phyloP scores from a whole-genome alignment of 2,888 invertebrate species.

The Drepanosiphum platanoidis region DNA sequence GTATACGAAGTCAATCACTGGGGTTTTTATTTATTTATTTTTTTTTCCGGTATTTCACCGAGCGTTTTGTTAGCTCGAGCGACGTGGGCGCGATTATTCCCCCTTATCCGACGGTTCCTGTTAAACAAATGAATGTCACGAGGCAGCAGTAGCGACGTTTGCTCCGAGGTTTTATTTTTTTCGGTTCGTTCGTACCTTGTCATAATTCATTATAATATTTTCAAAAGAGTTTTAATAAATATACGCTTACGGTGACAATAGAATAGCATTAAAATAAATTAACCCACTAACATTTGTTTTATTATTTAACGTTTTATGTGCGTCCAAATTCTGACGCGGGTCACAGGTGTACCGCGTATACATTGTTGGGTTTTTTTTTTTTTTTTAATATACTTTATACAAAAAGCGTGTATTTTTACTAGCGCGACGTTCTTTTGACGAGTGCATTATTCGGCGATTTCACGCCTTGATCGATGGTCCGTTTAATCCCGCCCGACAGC shows the following conservation, averaged over 20 bases:
- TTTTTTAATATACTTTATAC: not conserved
- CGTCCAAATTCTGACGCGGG: not conserved
- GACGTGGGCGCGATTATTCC: constrained; percentile 53
- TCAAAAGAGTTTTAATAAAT: constrained; percentile 11
- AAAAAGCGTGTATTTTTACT: not conserved
- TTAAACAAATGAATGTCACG: constrained; percentile 50
- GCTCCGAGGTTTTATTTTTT: not conserved
- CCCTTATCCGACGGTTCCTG: constrained; percentile 47
- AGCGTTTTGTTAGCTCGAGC: constrained; percentile 24
- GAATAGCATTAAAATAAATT: constrained; percentile 52
- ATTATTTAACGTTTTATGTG: not conserved
- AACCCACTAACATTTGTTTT: constrained; percentile 20
- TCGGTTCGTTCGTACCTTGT: constrained; percentile 21
- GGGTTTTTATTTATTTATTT: not conserved
- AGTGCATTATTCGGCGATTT: not conserved
- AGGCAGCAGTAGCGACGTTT: constrained; percentile 20
- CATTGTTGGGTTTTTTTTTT: not conserved
- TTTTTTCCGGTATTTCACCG: constrained; percentile 16
- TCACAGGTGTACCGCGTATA: not conserved
- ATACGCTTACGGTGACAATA: constrained; percentile 23
- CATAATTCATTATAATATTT: constrained; percentile 38
- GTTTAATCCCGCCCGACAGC: not conserved
- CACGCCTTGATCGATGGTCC: not conserved
- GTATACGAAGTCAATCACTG: constrained; percentile 46
- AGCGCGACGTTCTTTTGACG: not conserved